Conservation (phyloP, 2,113 vertebrate genomes). For the Takifugu bimaculatus region DNA sequence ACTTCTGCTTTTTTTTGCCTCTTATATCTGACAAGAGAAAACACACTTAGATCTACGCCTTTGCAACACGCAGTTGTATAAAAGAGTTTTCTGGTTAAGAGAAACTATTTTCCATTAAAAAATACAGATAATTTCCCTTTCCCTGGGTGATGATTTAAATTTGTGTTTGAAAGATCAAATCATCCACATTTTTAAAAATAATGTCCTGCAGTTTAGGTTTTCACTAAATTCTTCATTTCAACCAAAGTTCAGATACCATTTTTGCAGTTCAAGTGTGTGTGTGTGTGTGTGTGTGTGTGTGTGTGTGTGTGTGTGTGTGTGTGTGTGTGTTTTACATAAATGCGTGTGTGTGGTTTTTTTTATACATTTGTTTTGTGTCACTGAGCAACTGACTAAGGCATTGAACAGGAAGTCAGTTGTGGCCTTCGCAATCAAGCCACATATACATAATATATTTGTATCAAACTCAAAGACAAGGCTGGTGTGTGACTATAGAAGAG, state of each 20-base stretch:
- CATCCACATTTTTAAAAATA: too few relatives aligned
- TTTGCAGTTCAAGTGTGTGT: too few relatives aligned
- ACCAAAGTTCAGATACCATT: too few relatives aligned
- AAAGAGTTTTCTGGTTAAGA: too few relatives aligned
- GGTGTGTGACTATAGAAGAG: constrained; percentile 2
- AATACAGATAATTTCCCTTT: too few relatives aligned
- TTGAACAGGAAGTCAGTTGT: constrained; percentile 79
- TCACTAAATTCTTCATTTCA: too few relatives aligned
- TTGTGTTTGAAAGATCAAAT: too few relatives aligned
- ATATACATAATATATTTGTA: constrained; percentile 65
- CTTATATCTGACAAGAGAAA: constrained; percentile 23
- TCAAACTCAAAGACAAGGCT: constrained; percentile 32
- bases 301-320: background rate
- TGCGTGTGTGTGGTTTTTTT: constrained; percentile 22
- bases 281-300: background rate
- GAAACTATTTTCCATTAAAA: too few relatives aligned
- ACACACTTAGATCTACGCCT: constrained; percentile 1
- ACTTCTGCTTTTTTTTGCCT: constrained; percentile 74
- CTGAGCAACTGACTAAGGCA: constrained; percentile 65
- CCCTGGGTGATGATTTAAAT: too few relatives aligned
- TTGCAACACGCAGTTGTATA: constrained; percentile 31
- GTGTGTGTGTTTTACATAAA: background rate
- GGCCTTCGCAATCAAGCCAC: constrained; percentile 70
- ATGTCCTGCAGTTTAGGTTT: too few relatives aligned
- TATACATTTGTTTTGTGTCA: constrained; percentile 54